Evolutionary conservation across 2,797 vertebrate genomes (phyloP), one percentile per base, ranked within the genome.

Genomic region (Peromyscus eremicus): DNA sequence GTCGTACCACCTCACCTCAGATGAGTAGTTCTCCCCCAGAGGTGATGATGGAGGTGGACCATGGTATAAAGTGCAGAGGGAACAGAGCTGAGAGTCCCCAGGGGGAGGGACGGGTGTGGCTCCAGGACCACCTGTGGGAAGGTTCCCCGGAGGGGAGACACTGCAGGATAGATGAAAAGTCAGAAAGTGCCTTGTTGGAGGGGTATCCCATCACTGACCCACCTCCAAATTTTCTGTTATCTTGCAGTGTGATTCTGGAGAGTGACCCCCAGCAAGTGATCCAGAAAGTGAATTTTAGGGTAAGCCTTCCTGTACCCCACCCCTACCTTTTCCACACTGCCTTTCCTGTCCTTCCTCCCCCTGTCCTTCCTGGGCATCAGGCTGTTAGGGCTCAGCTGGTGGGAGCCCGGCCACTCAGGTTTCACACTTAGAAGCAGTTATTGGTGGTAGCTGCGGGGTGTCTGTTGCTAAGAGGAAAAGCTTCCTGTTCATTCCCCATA

Each of bases 201-300:
- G 57, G 23, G 46, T 70, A 16, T 49, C 17, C 0, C 0, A 8
- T 27, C 46, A 27, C 37, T 4, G 19, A 83, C n/a, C 49, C 34
- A 16, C 32, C 27, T 70, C 49, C 60, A 49, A 46, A 73, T 70
- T 81, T 94, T 87, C 77, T 84, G 19, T 86, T 57, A 21, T 89
- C 55, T 86, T 96, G 4, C 84, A 99, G 99, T 37, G 99, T 99
- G 95, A 99, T 99, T 97, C 98, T 99, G 98, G 99, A 99, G 98
- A 99, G 99, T 43, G 99, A 99, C 97, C 99, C 99, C 0, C 99
- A 99, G 97, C 99, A 99, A 98, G 99, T 99, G 81, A 97, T 99
- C 83, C 99, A 99, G 98, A 99, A 99, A 95, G 99, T 99, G 98
- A 99, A 99, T 98, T 99, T 99, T 98, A 98, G 98, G 99, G 99